Percentiles rank a stretch among this genome's conserved stretches.
These are phyloP conservation scores for Margaritifera margaritifera DNA, from an alignment of 2,888 invertebrate genomes.

Conservation along the genomic window DNA sequence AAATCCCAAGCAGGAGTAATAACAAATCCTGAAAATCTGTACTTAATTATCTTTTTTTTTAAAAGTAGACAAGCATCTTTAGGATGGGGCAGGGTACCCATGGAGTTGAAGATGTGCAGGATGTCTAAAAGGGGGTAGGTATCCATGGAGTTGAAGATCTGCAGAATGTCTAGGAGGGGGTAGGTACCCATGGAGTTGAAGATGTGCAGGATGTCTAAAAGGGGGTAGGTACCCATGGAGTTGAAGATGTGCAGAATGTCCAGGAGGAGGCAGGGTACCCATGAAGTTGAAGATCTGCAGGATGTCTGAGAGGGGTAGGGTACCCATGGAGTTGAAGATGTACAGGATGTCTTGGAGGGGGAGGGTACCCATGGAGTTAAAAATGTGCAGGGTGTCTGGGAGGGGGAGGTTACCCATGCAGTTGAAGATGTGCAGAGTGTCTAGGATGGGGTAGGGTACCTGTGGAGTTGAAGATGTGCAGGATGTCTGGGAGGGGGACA, in stretches of 20 bases:
- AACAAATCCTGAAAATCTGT: too few relatives aligned
- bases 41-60: too few relatives aligned
- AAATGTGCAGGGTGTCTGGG: neutral
- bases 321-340: neutral
- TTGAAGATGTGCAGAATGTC: neutral
- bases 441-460: neutral
- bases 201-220: neutral
- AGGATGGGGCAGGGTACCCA: neutral
- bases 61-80: too few relatives aligned
- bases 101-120: neutral
- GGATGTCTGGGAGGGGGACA: neutral
- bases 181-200: neutral
- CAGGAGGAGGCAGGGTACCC: neutral
- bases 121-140: neutral
- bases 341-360: neutral
- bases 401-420: constrained; percentile 4
- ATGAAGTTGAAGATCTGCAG: constrained; percentile 1
- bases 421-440: constrained; percentile 1
- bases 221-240: too few relatives aligned
- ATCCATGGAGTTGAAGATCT: neutral
- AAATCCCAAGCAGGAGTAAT: too few relatives aligned
- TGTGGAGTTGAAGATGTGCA: too few relatives aligned
- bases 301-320: neutral
- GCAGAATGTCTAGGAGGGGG: neutral
- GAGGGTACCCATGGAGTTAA: neutral